Percentiles rank a stretch among this genome's conserved stretches.
These are phyloP conservation scores for Spermophilus dauricus DNA, from an alignment of 2,113 vertebrate species.

Conservation along the genomic window DNA sequence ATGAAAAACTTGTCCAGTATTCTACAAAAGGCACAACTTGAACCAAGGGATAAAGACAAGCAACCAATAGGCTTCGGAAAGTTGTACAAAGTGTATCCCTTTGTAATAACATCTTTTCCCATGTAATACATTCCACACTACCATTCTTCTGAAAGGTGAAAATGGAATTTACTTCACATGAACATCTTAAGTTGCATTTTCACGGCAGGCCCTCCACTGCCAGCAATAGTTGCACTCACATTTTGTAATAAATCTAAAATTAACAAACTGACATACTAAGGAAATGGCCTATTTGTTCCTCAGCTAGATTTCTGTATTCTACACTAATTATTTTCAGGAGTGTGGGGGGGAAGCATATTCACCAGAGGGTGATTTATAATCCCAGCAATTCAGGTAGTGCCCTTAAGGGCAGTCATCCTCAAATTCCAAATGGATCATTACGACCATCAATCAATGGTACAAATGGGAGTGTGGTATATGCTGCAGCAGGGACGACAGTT, in stretches of 20 bases:
- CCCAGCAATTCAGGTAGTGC: neutral
- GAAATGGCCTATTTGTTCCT: neutral
- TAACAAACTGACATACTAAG: neutral
- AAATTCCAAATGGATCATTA: neutral
- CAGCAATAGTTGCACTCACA: neutral
- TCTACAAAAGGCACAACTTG: neutral
- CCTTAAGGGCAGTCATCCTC: neutral
- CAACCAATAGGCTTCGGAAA: neutral
- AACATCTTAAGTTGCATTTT: neutral
- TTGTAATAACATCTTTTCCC: neutral
- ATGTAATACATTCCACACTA: neutral
- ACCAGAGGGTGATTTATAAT: neutral
- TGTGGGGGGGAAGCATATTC: neutral
- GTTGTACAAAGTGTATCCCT: neutral
- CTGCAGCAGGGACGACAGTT: no score
- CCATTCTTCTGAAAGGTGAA: neutral
- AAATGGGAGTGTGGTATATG: neutral
- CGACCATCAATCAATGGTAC: accelerated
- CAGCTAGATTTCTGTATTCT: neutral
- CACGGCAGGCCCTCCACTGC: neutral
- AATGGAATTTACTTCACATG: neutral
- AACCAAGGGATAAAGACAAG: neutral
- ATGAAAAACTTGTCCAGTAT: neutral
- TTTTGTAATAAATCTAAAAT: neutral
- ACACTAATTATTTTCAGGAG: neutral